Conservation (phyloP, 1,140 invertebrate species). For the Meteorus sp. region DNA sequence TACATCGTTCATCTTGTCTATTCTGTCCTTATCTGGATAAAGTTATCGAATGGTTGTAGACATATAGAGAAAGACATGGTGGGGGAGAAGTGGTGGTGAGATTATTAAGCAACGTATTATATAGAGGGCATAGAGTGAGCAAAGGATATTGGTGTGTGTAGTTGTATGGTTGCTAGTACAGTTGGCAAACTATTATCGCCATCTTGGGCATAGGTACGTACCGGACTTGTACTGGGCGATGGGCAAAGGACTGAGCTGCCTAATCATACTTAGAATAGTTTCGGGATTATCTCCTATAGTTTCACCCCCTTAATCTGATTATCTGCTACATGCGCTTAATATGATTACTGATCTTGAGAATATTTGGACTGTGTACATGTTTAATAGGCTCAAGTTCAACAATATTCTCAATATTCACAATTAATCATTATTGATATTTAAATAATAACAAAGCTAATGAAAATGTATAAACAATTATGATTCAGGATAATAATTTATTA, state of each 20-base stretch:
- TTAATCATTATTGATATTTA: no score
- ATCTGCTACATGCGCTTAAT: conserved; percentile 59
- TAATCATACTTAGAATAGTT: conserved; percentile 63
- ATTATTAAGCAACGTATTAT: conserved; percentile 56
- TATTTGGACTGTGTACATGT: conserved; percentile 49
- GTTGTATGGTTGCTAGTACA: no score
- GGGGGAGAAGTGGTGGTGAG: no score
- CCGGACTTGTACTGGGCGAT: conserved; percentile 21
- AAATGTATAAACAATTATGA: no score
- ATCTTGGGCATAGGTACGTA: conserved; percentile 47
- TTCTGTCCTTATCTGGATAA: conserved; percentile 23
- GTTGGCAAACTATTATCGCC: conserved; percentile 61
- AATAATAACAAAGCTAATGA: no score
- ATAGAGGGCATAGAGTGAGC: conserved; percentile 57
- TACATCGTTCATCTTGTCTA: conserved; percentile 28
- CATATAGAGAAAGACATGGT: no score
- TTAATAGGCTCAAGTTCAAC: conserved; percentile 37
- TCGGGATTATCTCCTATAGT: conserved; percentile 58
- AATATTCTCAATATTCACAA: no score
- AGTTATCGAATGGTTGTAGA: no score
- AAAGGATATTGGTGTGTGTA: conserved; percentile 54
- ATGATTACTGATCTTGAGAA: conserved; percentile 61
- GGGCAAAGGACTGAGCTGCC: conserved; percentile 50
- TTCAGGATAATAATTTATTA: no score
- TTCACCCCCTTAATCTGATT: conserved; percentile 61